A percentile compares a stretch with the other conserved stretches of the same genome.
These are phyloP conservation scores for Oxyscelio sp. DNA, from an alignment of 2,888 invertebrate genomes.

Conservation along the genomic window DNA sequence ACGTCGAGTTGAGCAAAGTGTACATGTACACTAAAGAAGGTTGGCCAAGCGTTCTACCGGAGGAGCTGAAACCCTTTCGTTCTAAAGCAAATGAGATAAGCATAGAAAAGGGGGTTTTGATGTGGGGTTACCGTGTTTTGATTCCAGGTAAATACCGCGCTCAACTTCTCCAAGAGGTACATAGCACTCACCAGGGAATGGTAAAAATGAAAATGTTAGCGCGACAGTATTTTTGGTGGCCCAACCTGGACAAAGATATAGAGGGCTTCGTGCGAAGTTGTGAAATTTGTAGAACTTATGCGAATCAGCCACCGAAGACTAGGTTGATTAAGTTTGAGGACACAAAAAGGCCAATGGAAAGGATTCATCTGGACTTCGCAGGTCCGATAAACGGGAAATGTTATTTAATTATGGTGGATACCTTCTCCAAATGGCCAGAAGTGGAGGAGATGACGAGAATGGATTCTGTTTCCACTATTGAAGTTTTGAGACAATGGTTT, in stretches of 20 bases:
- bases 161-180: constrained; percentile 77
- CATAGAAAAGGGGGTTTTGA: constrained; percentile 51
- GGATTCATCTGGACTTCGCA: constrained; percentile 73
- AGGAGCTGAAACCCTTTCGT: constrained; percentile 32
- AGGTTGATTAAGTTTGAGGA: constrained; percentile 65
- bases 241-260: constrained; percentile 74
- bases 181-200: constrained; percentile 77
- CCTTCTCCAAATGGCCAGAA: constrained; percentile 77
- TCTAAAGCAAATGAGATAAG: constrained; percentile 29
- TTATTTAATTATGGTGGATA: too few relatives aligned
- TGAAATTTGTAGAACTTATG: constrained; percentile 57
- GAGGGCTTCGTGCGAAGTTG: constrained; percentile 62
- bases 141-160: constrained; percentile 73
- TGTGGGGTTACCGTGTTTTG: constrained; percentile 79
- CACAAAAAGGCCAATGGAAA: constrained; percentile 64
- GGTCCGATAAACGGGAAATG: constrained; percentile 68
- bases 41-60: constrained; percentile 40
- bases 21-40: constrained; percentile 43
- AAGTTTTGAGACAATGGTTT: constrained; percentile 65
- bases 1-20: constrained; percentile 53
- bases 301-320: constrained; percentile 67
- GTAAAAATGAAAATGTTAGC: constrained; percentile 79
- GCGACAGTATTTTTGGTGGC: constrained; percentile 80
- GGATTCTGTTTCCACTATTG: constrained; percentile 51
- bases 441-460: constrained; percentile 67